phyloP scores from a whole-genome alignment of 2,888 invertebrate species.

The Drosophila kanekoi region DNA sequence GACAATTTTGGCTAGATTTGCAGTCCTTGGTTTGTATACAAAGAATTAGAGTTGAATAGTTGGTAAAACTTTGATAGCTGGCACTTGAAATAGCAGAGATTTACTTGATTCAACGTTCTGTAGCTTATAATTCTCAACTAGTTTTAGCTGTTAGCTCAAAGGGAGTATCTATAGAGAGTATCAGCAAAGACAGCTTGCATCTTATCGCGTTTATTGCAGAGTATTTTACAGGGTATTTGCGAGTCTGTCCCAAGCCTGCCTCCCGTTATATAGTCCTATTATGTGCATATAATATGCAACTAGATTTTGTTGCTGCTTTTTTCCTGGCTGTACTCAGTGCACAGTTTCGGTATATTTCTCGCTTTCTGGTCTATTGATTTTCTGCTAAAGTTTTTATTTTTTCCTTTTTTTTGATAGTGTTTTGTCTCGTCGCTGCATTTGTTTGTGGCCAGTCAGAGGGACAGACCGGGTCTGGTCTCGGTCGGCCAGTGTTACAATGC shows the following conservation, averaged over 20 bases:
- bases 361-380: constrained; percentile 73
- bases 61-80: too few relatives aligned
- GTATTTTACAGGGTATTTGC: constrained; percentile 9
- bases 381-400: constrained; percentile 23
- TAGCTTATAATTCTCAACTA: too few relatives aligned
- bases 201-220: too few relatives aligned
- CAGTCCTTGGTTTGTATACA: too few relatives aligned
- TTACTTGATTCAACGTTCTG: too few relatives aligned
- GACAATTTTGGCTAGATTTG: too few relatives aligned
- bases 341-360: constrained; percentile 50
- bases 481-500: constrained; percentile 81
- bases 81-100: too few relatives aligned
- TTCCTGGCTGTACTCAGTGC: constrained; percentile 24
- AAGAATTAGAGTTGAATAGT: too few relatives aligned
- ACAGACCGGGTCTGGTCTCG: constrained; percentile 35
- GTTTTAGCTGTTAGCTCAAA: too few relatives aligned
- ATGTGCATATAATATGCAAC: constrained; percentile 65
- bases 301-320: constrained; percentile 42
- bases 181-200: too few relatives aligned
- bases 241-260: neutral
- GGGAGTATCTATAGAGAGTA: too few relatives aligned
- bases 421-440: constrained; percentile 63
- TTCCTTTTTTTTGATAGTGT: constrained; percentile 24
- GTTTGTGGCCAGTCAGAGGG: constrained; percentile 63
- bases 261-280: constrained; percentile 17